phyloP scores from a whole-genome alignment of 2,888 invertebrate genomes.

The Pristionchus japonicus region DNA sequence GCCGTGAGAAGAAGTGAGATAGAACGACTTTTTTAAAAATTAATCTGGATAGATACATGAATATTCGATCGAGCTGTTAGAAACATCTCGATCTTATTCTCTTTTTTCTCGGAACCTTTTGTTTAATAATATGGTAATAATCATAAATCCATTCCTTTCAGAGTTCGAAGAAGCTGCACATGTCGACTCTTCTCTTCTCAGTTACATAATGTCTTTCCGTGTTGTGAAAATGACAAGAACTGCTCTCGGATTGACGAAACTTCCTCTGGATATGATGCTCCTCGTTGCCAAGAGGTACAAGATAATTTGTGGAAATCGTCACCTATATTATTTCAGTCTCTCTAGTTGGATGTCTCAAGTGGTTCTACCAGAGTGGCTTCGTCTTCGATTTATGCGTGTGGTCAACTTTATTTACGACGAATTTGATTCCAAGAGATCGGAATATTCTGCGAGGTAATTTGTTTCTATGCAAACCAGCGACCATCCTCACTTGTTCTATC shows the following conservation, averaged over 20 bases:
- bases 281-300: constrained; percentile 58
- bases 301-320: not conserved
- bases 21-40: not conserved
- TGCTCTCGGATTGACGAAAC: constrained; percentile 58
- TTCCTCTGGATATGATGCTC: constrained; percentile 58
- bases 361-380: constrained; percentile 58
- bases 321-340: constrained; percentile 51
- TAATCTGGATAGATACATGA: too few species aligned
- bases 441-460: constrained; percentile 41
- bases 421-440: constrained; percentile 56
- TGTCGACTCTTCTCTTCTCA: constrained; percentile 60
- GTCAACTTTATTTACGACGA: constrained; percentile 61
- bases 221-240: constrained; percentile 61
- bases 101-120: too few species aligned
- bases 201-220: constrained; percentile 65
- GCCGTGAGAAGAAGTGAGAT: constrained; percentile 57
- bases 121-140: not conserved
- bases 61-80: too few species aligned
- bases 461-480: constrained; percentile 53
- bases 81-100: too few species aligned
- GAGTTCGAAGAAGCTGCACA: constrained; percentile 43
- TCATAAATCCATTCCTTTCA: not conserved
- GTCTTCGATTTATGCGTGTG: constrained; percentile 52
- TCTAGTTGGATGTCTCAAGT: constrained; percentile 53
- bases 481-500: too few species aligned